Base-by-base conservation (phyloP, 1,140 invertebrate genomes). In the Teleogryllus occipitalis region DNA sequence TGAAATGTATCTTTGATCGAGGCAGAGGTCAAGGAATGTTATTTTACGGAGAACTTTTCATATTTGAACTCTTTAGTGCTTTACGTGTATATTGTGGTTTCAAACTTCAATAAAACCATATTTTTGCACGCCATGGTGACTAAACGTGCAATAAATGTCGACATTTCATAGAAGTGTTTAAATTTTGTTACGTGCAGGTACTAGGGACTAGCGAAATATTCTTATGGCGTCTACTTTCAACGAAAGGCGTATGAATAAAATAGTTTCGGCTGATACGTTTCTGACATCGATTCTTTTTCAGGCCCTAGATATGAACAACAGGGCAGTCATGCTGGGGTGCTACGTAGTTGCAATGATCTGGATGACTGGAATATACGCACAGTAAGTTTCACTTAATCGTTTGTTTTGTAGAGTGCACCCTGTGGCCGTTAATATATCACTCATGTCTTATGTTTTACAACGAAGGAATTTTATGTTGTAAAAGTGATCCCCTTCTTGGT, bases 281-380 rank as follows among this genome's bases (percentile, higher is more conserved):
- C 10, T 65, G 54, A 65, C 18, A 14, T 65, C 54, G 54, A 65
- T 65, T 39, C 27, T 39, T 39, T 65, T 65, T 65, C 54, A 65
- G 54, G 54, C 54, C 54, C 54, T 18, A 65, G 54, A 65, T 65
- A 65, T 65, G 54, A 65, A 65, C 54, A 18, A 65, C 18, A 65
- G 18, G 54, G 54, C 10, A 65, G 18, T 65, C 18, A 65, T 65
- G 54, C 54, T 65, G 54, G 54, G 54, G 54, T 65, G 54, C 54
- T 65, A 65, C 54, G 54, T 65, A 65, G 18, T 65, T 65, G 54
- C 54, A 65, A 65, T 65, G 54, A 65, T 65, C 54, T 65, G 54
- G 54, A 65, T 65, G 54, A 65, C 54, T 65, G 54, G 54, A 65
- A 65, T 65, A 65, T 65, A 65, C 54, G 54, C 54, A 65, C 54